These are phyloP conservation scores for Helogale parvula DNA, from an alignment of 2,113 vertebrate species.

Conservation along the genomic window DNA sequence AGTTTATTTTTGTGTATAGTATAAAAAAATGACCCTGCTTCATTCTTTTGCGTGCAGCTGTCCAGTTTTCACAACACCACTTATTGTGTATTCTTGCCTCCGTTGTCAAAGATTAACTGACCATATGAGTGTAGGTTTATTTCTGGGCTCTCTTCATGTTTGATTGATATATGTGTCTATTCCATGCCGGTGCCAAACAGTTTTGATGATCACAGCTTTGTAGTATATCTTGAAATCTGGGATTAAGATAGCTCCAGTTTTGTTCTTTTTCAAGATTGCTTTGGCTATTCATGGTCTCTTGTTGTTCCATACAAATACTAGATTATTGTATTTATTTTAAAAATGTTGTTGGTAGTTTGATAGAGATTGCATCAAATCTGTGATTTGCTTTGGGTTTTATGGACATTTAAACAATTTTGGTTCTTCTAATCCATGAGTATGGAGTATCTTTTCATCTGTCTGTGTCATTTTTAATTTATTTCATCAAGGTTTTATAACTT, in stretches of 20 bases:
- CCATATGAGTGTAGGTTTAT: background rate
- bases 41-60: background rate
- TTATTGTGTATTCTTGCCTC: background rate
- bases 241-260: background rate
- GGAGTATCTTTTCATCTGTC: background rate
- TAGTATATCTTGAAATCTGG: background rate
- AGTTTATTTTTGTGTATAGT: background rate
- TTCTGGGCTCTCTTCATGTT: background rate
- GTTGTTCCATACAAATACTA: background rate
- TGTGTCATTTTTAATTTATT: background rate
- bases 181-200: background rate
- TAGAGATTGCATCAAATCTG: background rate
- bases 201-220: background rate
- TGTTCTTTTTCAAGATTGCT: background rate
- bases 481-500: background rate
- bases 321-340: background rate
- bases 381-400: background rate
- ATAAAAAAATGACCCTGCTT: background rate
- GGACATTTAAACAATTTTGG: background rate
- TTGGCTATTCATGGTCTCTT: background rate
- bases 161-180: background rate
- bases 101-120: background rate
- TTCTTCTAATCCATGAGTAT: background rate
- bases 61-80: background rate
- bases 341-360: background rate